Conservation (phyloP, 2,888 invertebrate genomes). For the Eupsilia transversa region DNA sequence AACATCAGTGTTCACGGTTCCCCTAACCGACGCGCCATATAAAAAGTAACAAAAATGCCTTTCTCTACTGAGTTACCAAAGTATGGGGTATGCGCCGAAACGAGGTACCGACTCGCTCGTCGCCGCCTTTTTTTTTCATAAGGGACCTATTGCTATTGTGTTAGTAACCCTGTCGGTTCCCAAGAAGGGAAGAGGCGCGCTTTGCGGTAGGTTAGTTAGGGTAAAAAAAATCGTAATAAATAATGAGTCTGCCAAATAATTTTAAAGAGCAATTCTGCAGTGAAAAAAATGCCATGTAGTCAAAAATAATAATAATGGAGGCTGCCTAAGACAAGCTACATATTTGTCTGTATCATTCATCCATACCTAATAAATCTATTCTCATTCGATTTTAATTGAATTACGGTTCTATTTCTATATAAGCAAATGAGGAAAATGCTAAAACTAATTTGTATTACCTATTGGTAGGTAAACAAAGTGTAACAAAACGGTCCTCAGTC, state of each 20-base stretch:
- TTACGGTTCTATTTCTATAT: conserved; percentile 12
- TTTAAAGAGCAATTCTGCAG: not conserved
- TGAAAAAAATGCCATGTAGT: not conserved
- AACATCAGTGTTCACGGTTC: conserved; percentile 13
- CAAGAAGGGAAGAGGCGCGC: conserved; percentile 46
- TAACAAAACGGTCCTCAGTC: not conserved
- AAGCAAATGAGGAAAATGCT: conserved; percentile 41
- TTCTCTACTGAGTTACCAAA: conserved; percentile 39
- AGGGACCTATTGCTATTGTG: conserved; percentile 64
- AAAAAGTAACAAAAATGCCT: conserved; percentile 61
- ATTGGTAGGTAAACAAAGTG: not conserved
- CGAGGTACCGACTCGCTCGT: conserved; percentile 31
- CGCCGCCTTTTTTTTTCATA: conserved; percentile 58
- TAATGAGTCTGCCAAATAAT: conserved; percentile 11
- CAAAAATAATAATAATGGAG: no score
- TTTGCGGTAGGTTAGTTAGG: conserved; percentile 68
- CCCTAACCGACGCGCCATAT: conserved; percentile 32
- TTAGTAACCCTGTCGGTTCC: conserved; percentile 31
- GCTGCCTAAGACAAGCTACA: not conserved
- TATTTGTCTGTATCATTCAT: not conserved
- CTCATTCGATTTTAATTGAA: conserved; percentile 35
- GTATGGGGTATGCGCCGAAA: conserved; percentile 41
- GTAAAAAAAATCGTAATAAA: conserved; percentile 30
- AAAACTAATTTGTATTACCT: conserved; percentile 2
- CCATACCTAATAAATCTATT: conserved; percentile 1